Evolutionary conservation across 1,140 invertebrate genomes (phyloP), one percentile per base, ranked within the genome.

Genomic region (Drosophila ambigua): DNA sequence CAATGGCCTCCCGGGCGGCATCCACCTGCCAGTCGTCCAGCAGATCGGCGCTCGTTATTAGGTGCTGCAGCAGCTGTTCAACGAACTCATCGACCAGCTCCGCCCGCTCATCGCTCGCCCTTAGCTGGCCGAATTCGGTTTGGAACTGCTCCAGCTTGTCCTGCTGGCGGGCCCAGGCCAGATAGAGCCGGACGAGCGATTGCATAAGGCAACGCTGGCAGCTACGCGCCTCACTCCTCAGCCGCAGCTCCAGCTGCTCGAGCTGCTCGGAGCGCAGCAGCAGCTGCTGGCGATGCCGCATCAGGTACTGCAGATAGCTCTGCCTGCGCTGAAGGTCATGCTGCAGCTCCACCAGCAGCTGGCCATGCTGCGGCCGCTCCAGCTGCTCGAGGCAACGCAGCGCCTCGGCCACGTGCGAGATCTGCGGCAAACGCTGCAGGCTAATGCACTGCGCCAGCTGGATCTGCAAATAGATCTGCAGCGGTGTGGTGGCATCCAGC

Each of bases 391-490:
- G 93, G 88, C 97, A 98, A 24, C 98, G 94, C 55, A 98, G 92
- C 1, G 97, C 97, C 75, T 98, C 72, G 0, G 92, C 89, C 4
- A 98, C 93, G 88, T 98, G 96, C n/a, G 97, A 97, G 49, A 97
- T 95, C 41, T 96, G 92, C 24, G 95, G 94, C 83, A 96, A 94
- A 84, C 98, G 95, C 78, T 97, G 96, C 46, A 97, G 93, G 92
- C 97, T 97, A 31, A 97, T 95, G 48, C 97, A 97, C 92, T 98
- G 97, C 9, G 97, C 97, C 62, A 98, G 92, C 91, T 98, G 96
- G 9, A 97, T 93, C 81, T 96, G 94, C 16, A 98, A 92, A 83
- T 97, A 95, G 44, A 79, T 90, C 44, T 91, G 76, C 50, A 92
- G 49, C 5, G 91, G 91, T 2, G 91, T 91, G 11, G 81, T 39